Conservation (phyloP, 2,888 invertebrate species). For the Sipunculus nudus region DNA sequence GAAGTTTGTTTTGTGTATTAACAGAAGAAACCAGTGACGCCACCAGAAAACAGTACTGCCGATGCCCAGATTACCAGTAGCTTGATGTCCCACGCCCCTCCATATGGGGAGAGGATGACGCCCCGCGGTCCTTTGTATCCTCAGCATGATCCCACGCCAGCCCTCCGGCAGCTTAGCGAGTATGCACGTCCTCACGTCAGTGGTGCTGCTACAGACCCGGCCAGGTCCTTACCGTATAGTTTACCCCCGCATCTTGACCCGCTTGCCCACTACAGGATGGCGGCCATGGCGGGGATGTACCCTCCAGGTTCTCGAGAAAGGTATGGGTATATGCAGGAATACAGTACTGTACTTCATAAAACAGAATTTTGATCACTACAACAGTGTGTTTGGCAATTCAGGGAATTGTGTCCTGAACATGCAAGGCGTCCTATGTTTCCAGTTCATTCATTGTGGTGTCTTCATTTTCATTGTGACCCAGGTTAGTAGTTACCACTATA, state of each 20-base stretch:
- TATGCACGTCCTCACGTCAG: constrained; percentile 44
- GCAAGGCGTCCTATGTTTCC: too few relatives aligned
- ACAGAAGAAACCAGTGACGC: constrained; percentile 36
- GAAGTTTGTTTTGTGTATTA: too few relatives aligned
- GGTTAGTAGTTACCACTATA: too few relatives aligned
- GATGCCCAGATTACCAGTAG: constrained; percentile 44
- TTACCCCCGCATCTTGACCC: constrained; percentile 71
- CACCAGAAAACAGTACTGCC: constrained; percentile 31
- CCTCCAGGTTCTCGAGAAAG: constrained; percentile 73
- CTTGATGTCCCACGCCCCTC: constrained; percentile 22
- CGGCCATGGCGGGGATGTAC: constrained; percentile 80
- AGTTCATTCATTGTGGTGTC: too few relatives aligned
- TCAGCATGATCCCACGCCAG: constrained; percentile 75
- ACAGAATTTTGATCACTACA: too few relatives aligned
- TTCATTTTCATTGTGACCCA: too few relatives aligned
- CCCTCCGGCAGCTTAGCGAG: constrained; percentile 84
- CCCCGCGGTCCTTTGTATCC: neutral
- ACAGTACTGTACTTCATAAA: too few relatives aligned
- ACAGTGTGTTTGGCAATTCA: too few relatives aligned
- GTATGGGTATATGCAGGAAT: too few relatives aligned
- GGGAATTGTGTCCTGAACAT: too few relatives aligned
- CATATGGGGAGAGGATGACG: constrained; percentile 19
- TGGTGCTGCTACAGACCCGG: constrained; percentile 26
- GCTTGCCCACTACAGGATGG: constrained; percentile 84
- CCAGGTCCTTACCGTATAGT: constrained; percentile 42